These are phyloP conservation scores for Myiozetetes cayanensis DNA, from an alignment of 2,113 vertebrate genomes.

Conservation along the genomic window DNA sequence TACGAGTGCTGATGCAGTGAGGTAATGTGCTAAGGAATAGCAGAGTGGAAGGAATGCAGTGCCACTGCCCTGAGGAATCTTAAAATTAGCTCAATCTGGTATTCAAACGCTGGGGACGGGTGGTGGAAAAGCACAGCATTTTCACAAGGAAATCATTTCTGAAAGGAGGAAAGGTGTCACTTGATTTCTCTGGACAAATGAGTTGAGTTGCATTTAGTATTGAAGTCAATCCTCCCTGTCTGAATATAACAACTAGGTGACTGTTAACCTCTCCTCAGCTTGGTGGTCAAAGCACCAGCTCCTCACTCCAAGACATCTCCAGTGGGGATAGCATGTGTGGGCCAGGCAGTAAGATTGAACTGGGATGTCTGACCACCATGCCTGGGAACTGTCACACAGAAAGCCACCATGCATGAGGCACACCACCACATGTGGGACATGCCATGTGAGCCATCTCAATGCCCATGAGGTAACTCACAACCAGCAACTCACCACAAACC, in stretches of 20 bases:
- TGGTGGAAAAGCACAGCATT: neutral
- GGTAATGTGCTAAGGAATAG: slow-evolving; percentile 81
- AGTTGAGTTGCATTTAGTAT: neutral
- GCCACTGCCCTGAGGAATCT: slow-evolving; percentile 67
- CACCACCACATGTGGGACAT: neutral
- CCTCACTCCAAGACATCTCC: neutral
- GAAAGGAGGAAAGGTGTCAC: neutral
- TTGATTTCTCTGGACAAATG: neutral
- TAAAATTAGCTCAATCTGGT: slow-evolving; percentile 71
- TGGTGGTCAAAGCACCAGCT: neutral
- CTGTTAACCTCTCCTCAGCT: neutral
- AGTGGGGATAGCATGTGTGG: neutral
- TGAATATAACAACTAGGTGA: neutral
- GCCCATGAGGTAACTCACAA: neutral
- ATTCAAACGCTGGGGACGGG: neutral
- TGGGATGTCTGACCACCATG: neutral
- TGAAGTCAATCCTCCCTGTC: neutral
- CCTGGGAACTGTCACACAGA: neutral
- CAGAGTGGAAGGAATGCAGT: slow-evolving; percentile 67
- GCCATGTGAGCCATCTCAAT: neutral
- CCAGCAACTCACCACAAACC: neutral
- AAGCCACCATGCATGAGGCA: neutral
- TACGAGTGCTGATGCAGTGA: slow-evolving; percentile 74
- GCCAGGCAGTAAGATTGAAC: neutral
- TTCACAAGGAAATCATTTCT: neutral